Evolutionary conservation across 2,113 vertebrate genomes (phyloP).

Genomic region (Sclerurus mexicanus): DNA sequence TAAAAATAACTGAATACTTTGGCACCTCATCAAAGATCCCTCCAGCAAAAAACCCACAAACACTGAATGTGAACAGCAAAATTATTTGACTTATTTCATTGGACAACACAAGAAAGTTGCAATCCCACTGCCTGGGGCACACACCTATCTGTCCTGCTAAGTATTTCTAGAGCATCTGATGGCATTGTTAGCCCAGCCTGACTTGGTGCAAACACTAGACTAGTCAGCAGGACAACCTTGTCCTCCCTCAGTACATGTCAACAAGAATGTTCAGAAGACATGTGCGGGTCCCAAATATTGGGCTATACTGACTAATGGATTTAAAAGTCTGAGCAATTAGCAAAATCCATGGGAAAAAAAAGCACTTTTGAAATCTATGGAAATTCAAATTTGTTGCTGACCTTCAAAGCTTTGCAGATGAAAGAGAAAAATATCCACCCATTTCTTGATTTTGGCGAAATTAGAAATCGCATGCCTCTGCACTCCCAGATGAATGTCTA

Average conservation of each 20-base stretch:
- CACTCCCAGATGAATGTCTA: not conserved
- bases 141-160: not conserved
- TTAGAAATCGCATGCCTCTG: not conserved
- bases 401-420: not conserved
- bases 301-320: not conserved
- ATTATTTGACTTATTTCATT: not conserved
- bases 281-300: not conserved
- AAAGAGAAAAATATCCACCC: not conserved
- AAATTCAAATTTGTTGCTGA: not conserved
- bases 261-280: not conserved
- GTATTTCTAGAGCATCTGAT: not conserved
- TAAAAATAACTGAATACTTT: not conserved
- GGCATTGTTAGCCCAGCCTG: not conserved
- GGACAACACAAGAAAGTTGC: not conserved
- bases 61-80: not conserved
- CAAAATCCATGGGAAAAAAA: not conserved
- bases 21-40: not conserved
- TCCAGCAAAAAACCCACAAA: not conserved
- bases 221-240: not conserved
- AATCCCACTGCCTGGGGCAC: not conserved
- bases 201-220: not conserved
- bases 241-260: not conserved
- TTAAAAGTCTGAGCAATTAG: not conserved
- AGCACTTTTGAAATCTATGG: not conserved
- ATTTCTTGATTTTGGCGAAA: not conserved